Evolutionary conservation across 2,888 invertebrate genomes (phyloP).

Genomic region (Eupeodes latifasciatus): DNA sequence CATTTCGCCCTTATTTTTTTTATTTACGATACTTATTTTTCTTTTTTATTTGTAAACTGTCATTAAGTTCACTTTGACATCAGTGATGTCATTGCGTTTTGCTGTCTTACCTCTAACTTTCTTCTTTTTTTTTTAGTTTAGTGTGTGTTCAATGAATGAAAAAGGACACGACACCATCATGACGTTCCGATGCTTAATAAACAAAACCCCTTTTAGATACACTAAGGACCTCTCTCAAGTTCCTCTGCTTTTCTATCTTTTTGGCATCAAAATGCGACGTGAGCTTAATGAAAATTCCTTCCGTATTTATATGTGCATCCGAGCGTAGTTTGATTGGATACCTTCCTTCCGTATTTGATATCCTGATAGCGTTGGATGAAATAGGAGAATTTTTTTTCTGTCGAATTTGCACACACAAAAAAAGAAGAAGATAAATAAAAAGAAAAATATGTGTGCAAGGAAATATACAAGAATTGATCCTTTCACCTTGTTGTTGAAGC

Average conservation of each 20-base stretch:
- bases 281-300: slow-evolving; percentile 71
- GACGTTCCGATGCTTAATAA: slow-evolving; percentile 39
- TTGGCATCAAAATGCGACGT: slow-evolving; percentile 32
- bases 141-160: background rate
- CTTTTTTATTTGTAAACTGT: slow-evolving; percentile 36
- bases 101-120: slow-evolving; percentile 16
- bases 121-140: background rate
- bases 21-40: background rate
- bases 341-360: slow-evolving; percentile 65
- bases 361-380: slow-evolving; percentile 56
- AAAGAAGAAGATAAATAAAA: slow-evolving; percentile 24
- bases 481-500: slow-evolving; percentile 38
- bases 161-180: slow-evolving; percentile 27
- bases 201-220: slow-evolving; percentile 35
- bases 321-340: slow-evolving; percentile 72
- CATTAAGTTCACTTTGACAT: slow-evolving; percentile 45
- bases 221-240: background rate
- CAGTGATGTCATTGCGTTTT: slow-evolving; percentile 4
- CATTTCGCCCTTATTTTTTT: background rate
- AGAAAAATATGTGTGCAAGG: slow-evolving; percentile 8
- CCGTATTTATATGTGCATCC: slow-evolving; percentile 73
- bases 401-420: background rate
- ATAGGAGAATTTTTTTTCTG: slow-evolving; percentile 65
- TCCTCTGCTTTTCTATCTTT: slow-evolving; percentile 1
- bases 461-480: slow-evolving; percentile 20